Base-by-base conservation (phyloP, 2,797 vertebrate species). In the Caiman crocodilus region DNA sequence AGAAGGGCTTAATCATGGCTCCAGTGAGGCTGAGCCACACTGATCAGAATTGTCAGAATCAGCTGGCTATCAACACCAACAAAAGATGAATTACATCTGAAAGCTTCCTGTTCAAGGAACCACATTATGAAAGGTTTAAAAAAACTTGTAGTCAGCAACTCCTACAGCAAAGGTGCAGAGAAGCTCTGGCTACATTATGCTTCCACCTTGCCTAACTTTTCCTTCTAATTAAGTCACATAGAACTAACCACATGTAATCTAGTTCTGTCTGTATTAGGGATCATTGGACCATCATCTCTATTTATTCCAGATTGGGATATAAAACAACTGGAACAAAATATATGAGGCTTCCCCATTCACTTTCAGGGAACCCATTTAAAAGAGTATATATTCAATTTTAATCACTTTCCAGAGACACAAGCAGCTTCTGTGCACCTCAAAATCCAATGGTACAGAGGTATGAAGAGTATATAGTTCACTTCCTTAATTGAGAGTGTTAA, bases 1-100 rank as follows among this genome's bases (percentile, higher is more conserved):
- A 93, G 95, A 95, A 94, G 57, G 73, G 32, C n/a, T 94, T 94
- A 93, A 94, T 96, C 95, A 90, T 2, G 78, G 80, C 75, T 91
- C 60, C 95, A 90, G 73, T 55, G 80, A 94, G 55, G 80, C 84
- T 93, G 90, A 94, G 86, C 84, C 77, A 76, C 32, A 87, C 56
- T 82, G 74, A 92, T 82, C 78, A 61, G 0, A 0, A 63, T 18
- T 67, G 91, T 78, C 88, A 91, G 57, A 67, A 79, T 73, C 82
- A 94, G 55, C 78, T 93, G 76, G 59, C 76, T 71, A 25, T 60
- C 59, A 78, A 32, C 30, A 69, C 35, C 16, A 83, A 65, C 86
- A 87, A 16, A 0, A 18, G 79, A 55, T 12, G 1, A 1, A 1
- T 59, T 25, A 6, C 60, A 61, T 75, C 64, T 30, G 18, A 93